Base-by-base conservation (phyloP, 2,113 vertebrate species). In the Xenopus laevis region DNA sequence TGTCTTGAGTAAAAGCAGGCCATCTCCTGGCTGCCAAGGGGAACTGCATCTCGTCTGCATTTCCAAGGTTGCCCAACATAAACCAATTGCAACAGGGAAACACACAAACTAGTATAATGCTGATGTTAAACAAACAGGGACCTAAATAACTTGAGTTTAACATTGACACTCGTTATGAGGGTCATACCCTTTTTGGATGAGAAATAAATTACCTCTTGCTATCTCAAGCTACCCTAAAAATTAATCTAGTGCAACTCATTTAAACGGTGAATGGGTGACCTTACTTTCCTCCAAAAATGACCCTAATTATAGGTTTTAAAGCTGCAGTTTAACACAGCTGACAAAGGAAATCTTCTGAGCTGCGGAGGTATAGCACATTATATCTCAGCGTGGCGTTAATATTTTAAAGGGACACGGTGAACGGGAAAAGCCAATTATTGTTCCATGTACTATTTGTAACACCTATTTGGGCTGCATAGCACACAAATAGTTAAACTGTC, bases 51-150 rank as follows among this genome's bases (percentile, higher is more conserved):
- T 16, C 8, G 21, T 9, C 18, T 30, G n/a, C 16, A 67, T 23
- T 44, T 20, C 44, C 20, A 12, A 44, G 57, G 47, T 12, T 65
- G 71, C 64, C 71, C 52, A 61, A 68, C 44, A 68, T 61, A 53
- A 15, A 13, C 15, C 58, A 68, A 45, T 44, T 44, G 72, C 65
- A 21, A 53, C 16, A 52, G 50, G 13, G 23, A 55, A 57, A 60
- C 58, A 40, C 27, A 40, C 33, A 40, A 52, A 16, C 20, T 45
- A 30, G n/a, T 59, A 66, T 67, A 74, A 20, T 74, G 63, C 72
- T 74, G 72, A 74, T 74, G 64, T 66, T 67, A 74, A 74, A 67
- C 20, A 67, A 74, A 67, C 72, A 74, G 55, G 21, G 63, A 74
- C 72, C 64, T 67, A 47, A 60, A 74, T 67, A 74, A 50, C 57